These are phyloP conservation scores for Battus philenor DNA, from an alignment of 1,140 invertebrate species.

Conservation along the genomic window DNA sequence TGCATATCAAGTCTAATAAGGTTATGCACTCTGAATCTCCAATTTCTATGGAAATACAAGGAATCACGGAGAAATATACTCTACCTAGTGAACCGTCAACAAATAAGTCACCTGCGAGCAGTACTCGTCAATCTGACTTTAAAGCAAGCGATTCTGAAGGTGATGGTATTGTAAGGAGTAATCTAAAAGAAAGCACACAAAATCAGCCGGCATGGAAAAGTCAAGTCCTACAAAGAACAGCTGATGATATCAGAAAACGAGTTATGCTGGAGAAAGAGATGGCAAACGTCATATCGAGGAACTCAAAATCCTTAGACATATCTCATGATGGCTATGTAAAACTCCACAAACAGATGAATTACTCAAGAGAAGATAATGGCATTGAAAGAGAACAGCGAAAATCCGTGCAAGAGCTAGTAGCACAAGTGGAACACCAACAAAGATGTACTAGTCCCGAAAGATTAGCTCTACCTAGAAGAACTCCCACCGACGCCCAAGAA, in stretches of 20 bases:
- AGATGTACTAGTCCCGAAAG: constrained; percentile 49
- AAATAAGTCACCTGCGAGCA: constrained; percentile 44
- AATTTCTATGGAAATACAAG: constrained; percentile 39
- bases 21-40: constrained; percentile 58
- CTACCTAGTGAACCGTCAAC: constrained; percentile 47
- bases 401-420: constrained; percentile 78
- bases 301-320: constrained; percentile 57
- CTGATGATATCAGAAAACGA: constrained; percentile 62
- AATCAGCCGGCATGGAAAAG: constrained; percentile 58
- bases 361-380: constrained; percentile 37
- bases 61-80: constrained; percentile 42
- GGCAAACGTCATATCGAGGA: constrained; percentile 46
- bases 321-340: constrained; percentile 71
- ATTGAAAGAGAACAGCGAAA: constrained; percentile 59
- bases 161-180: constrained; percentile 25
- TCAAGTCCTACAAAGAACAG: constrained; percentile 66
- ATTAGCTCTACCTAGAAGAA: constrained; percentile 34
- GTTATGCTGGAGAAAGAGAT: constrained; percentile 57
- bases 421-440: constrained; percentile 75
- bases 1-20: constrained; percentile 64
- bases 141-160: constrained; percentile 41
- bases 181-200: constrained; percentile 23
- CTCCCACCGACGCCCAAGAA: constrained; percentile 35
- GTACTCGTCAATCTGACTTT: constrained; percentile 37
- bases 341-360: constrained; percentile 53